These are phyloP conservation scores for Drosophila buzzatii DNA, from an alignment of 2,888 invertebrate genomes.

Conservation along the genomic window DNA sequence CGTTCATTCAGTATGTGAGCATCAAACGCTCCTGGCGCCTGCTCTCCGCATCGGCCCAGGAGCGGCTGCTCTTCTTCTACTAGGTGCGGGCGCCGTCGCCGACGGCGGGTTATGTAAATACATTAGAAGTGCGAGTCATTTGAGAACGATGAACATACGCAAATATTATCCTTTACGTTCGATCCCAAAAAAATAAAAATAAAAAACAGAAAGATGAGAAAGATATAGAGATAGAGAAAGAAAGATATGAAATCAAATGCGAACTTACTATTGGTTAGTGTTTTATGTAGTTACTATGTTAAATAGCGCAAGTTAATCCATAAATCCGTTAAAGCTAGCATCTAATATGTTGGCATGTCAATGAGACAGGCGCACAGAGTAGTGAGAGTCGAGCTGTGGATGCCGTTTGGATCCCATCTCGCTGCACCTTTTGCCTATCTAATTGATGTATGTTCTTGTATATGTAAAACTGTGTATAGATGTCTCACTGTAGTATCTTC, in stretches of 20 bases:
- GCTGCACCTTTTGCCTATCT: conserved; percentile 55
- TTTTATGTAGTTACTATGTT: conserved; percentile 72
- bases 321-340: conserved; percentile 53
- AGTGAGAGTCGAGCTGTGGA: conserved; percentile 25
- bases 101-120: conserved; percentile 59
- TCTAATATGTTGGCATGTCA: conserved; percentile 43
- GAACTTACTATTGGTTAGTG: conserved; percentile 65
- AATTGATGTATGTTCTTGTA: conserved; percentile 61
- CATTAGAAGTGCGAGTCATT: conserved; percentile 50
- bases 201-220: not conserved
- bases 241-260: conserved; percentile 28
- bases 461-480: conserved; percentile 70
- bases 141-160: conserved; percentile 22
- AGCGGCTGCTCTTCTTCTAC: conserved; percentile 94
- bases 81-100: conserved; percentile 84
- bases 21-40: conserved; percentile 95
- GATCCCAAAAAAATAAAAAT: conserved; percentile 35
- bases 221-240: not conserved
- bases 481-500: conserved; percentile 51
- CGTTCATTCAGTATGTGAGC: conserved; percentile 94
- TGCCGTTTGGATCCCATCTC: conserved; percentile 10
- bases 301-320: conserved; percentile 74
- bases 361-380: conserved; percentile 41
- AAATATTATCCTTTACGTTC: conserved; percentile 26
- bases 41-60: conserved; percentile 93